Evolutionary conservation across 2,797 vertebrate species (phyloP), one percentile per base, ranked within the genome.

Genomic region (Enteromius viviparus): DNA sequence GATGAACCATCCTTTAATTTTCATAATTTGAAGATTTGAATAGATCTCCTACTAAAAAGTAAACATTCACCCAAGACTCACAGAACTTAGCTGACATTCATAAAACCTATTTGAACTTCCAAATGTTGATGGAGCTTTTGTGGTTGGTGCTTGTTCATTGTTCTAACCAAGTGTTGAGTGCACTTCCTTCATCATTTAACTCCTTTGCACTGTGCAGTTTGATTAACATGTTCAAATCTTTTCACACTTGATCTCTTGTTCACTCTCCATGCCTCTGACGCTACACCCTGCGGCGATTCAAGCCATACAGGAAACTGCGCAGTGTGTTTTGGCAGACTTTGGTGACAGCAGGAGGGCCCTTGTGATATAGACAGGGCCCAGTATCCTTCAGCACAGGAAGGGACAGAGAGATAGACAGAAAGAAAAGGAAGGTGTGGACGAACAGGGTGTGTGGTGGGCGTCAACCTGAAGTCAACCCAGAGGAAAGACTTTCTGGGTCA

Each of bases 241-340:
- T 65, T 82, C 29, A 55, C 26, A 47, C 23, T n/a, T 34, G 74
- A 81, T 86, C 65, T 34, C 76, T 80, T 34, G 70, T 47, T 77
- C 7, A 4, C 26, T 32, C 1, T 69, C 75, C 42, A 15, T 40
- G 42, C 58, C 42, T 29, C 72, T 82, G 81, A 58, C 26, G 60
- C 81, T 76, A 58, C 64, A 60, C 19, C 40, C 65, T 77, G 65
- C 3, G 4, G 40, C 14, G 14, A 62, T 51, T 49, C 42, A 58
- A 2, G 10, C 53, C 32, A 21, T 53, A 58, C 84, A 84, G 93
- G 90, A 92, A 92, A 90, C 53, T 49, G 85, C 8, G 64, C 83
- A 89, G 90, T 92, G 85, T 91, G 89, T 89, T 87, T 91, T 93
- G 92, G 90, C 92, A 90, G 83, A 75, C 81, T 49, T 78, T 72